These are phyloP conservation scores for Ascidia mentula DNA, from an alignment of 23 tunicate species.

Conservation along the genomic window DNA sequence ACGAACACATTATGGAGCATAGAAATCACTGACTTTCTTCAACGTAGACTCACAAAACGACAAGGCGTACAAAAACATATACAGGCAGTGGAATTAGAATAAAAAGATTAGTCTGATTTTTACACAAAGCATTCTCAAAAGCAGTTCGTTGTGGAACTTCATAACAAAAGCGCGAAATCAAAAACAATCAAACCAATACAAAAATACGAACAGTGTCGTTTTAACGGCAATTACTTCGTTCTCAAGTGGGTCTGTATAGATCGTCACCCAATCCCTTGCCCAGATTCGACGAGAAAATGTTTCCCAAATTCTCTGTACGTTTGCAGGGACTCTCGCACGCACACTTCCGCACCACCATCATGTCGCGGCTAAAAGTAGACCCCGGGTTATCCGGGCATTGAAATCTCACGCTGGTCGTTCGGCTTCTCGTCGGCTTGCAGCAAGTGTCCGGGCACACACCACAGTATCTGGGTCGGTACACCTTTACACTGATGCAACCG, in stretches of 20 bases:
- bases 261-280: background rate
- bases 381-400: constrained; percentile 26
- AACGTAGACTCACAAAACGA: no score
- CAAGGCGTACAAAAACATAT: no score
- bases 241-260: background rate
- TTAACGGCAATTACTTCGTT: no score
- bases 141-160: no score
- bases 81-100: no score
- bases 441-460: constrained; percentile 67
- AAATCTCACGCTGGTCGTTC: constrained; percentile 56
- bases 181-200: no score
- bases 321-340: constrained; percentile 26
- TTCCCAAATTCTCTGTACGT: background rate
- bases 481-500: constrained; percentile 65
- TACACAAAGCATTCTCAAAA: no score
- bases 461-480: constrained; percentile 80
- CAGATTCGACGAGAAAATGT: background rate
- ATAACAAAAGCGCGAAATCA: no score
- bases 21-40: no score
- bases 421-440: constrained; percentile 58
- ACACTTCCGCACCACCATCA: constrained; percentile 71
- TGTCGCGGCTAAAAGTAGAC: constrained; percentile 39
- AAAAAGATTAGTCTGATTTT: no score
- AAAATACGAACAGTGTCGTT: no score
- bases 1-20: no score